These are phyloP conservation scores for Apamea epomidion DNA, from an alignment of 2,888 invertebrate genomes.

Conservation along the genomic window DNA sequence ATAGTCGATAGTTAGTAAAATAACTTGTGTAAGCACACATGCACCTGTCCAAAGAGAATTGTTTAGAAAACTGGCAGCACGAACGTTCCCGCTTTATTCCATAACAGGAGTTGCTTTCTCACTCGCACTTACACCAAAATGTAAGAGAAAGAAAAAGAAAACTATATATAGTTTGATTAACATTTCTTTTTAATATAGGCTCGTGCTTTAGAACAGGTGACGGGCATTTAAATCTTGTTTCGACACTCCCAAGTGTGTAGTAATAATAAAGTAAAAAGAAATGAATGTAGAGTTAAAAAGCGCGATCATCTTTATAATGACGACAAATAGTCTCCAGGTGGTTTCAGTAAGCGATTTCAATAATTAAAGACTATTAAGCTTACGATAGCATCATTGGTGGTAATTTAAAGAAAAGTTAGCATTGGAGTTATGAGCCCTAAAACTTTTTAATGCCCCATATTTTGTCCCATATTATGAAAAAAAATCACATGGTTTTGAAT, in stretches of 20 bases:
- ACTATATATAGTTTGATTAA: constrained; percentile 40
- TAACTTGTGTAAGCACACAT: constrained; percentile 82
- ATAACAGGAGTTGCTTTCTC: constrained; percentile 60
- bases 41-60: constrained; percentile 88
- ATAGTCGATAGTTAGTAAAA: constrained; percentile 79
- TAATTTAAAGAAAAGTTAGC: not conserved
- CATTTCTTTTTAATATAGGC: constrained; percentile 61
- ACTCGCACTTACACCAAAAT: constrained; percentile 39
- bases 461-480: not conserved
- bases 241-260: constrained; percentile 28
- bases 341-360: constrained; percentile 1
- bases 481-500: not conserved
- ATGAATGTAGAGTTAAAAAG: constrained; percentile 5
- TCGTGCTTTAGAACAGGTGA: constrained; percentile 59
- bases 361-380: constrained; percentile 27
- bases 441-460: not conserved
- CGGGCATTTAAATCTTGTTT: constrained; percentile 48
- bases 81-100: constrained; percentile 65
- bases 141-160: constrained; percentile 46
- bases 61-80: constrained; percentile 75
- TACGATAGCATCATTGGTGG: not conserved
- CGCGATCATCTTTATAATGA: not conserved
- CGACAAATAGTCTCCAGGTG: constrained; percentile 5
- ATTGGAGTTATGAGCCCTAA: not conserved
- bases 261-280: constrained; percentile 33